Percentiles rank a stretch among this genome's conserved stretches.
phyloP scores from a whole-genome alignment of 2,113 vertebrate genomes.

The Empidonax alnorum region DNA sequence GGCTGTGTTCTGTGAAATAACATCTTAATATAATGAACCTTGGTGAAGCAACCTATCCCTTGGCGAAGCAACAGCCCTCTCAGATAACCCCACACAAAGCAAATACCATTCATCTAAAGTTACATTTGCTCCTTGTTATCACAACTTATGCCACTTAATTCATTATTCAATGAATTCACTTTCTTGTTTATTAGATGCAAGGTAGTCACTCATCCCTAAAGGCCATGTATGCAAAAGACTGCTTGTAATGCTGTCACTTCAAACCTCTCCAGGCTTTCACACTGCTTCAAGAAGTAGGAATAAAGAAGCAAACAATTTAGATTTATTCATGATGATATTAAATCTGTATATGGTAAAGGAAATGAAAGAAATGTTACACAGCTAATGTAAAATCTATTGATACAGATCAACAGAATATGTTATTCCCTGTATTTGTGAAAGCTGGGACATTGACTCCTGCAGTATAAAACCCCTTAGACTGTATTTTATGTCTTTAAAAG shows the following conservation, averaged over 20 bases:
- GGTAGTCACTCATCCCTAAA: slow-evolving; percentile 83
- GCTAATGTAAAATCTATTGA: slow-evolving; percentile 56
- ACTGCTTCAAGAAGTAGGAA: slow-evolving; percentile 81
- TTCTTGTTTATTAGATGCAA: slow-evolving; percentile 87
- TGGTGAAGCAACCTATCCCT: slow-evolving; percentile 58
- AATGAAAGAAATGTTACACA: slow-evolving; percentile 60
- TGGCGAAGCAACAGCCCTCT: slow-evolving; percentile 74
- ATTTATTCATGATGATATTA: slow-evolving; percentile 82
- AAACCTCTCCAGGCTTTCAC: slow-evolving; percentile 80
- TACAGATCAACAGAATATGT: slow-evolving; percentile 41
- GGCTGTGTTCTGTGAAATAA: slow-evolving; percentile 77
- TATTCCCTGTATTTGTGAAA: slow-evolving; percentile 6
- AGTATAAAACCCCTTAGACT: neutral
- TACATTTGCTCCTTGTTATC: slow-evolving; percentile 85
- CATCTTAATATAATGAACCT: slow-evolving; percentile 81
- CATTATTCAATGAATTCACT: slow-evolving; percentile 85
- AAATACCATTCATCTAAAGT: slow-evolving; percentile 84
- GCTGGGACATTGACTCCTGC: neutral
- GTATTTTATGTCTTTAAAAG: slow-evolving; percentile 25
- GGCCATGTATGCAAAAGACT: slow-evolving; percentile 85
- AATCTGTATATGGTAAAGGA: slow-evolving; percentile 76
- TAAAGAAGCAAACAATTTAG: slow-evolving; percentile 82
- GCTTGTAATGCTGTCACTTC: slow-evolving; percentile 86
- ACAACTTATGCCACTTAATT: slow-evolving; percentile 85
- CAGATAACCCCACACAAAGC: slow-evolving; percentile 82